Evolutionary conservation across 2,113 vertebrate species (phyloP).

Genomic region (Alouatta palliata): DNA sequence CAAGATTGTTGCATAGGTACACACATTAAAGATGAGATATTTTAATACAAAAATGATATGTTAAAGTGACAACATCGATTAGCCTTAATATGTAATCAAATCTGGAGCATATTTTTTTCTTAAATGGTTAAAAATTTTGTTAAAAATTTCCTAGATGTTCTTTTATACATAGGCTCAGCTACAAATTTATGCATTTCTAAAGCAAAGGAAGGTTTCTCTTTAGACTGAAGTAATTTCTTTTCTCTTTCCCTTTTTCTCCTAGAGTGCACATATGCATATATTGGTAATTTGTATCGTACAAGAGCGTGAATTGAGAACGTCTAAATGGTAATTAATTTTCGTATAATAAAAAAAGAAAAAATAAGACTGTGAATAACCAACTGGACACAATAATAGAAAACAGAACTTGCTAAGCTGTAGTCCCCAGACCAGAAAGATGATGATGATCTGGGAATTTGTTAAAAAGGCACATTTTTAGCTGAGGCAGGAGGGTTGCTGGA

Average conservation of each 20-base stretch:
- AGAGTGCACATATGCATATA: accelerated
- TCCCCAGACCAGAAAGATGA: neutral
- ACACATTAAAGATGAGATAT: neutral
- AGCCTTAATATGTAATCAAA: neutral
- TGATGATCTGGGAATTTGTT: too few relatives aligned
- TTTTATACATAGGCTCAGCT: neutral
- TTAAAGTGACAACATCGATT: accelerated
- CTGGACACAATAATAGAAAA: neutral
- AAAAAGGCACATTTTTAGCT: neutral
- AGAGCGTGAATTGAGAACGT: neutral
- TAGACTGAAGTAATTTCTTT: too few relatives aligned
- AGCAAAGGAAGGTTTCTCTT: neutral
- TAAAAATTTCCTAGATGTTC: neutral
- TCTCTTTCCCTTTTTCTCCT: accelerated
- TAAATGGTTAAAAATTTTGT: neutral
- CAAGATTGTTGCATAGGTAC: too few relatives aligned
- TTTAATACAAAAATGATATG: neutral
- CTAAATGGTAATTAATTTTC: neutral
- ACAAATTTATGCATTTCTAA: neutral
- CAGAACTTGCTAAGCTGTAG: neutral
- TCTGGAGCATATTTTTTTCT: neutral
- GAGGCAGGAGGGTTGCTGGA: too few relatives aligned
- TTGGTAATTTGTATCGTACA: neutral
- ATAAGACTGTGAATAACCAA: too few relatives aligned
- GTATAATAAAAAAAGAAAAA: neutral